A percentile compares a stretch with the other conserved stretches of the same genome.
Evolutionary conservation across 2,888 invertebrate genomes (phyloP).

Genomic region (Chirona hameri): DNA sequence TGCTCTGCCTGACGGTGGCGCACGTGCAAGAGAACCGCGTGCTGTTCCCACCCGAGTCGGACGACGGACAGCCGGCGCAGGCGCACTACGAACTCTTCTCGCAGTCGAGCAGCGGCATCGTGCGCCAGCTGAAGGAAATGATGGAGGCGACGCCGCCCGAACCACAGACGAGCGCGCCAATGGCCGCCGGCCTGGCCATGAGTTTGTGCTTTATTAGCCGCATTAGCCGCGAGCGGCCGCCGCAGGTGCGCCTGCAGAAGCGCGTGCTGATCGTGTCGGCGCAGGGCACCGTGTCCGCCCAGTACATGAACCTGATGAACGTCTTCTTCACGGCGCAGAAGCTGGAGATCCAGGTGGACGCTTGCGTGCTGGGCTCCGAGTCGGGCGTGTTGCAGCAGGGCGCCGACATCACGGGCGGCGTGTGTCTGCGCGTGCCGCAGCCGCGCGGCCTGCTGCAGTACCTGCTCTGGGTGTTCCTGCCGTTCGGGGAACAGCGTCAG

Average conservation of each 20-base stretch:
- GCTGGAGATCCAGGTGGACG: conserved; percentile 76
- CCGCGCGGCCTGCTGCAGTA: conserved; percentile 38
- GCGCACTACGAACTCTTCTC: conserved; percentile 9
- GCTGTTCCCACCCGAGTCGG: background rate
- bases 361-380: conserved; percentile 86
- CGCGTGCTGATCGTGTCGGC: conserved; percentile 83
- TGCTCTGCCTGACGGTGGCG: background rate
- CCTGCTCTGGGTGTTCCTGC: conserved; percentile 78
- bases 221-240: conserved; percentile 48
- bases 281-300: conserved; percentile 83
- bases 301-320: conserved; percentile 99
- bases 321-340: conserved; percentile 89
- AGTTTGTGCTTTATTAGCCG: conserved; percentile 80
- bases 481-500: conserved; percentile 60
- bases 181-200: conserved; percentile 66
- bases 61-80: background rate
- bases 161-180: no score
- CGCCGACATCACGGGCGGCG: conserved; percentile 91
- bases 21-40: background rate
- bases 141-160: background rate
- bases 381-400: conserved; percentile 90
- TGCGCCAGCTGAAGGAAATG: background rate
- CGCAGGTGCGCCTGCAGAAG: conserved; percentile 59
- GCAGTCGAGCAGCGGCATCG: background rate
- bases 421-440: conserved; percentile 47